Conservation (phyloP, 2,888 invertebrate species). For the Ecdyonurus torrentis region DNA sequence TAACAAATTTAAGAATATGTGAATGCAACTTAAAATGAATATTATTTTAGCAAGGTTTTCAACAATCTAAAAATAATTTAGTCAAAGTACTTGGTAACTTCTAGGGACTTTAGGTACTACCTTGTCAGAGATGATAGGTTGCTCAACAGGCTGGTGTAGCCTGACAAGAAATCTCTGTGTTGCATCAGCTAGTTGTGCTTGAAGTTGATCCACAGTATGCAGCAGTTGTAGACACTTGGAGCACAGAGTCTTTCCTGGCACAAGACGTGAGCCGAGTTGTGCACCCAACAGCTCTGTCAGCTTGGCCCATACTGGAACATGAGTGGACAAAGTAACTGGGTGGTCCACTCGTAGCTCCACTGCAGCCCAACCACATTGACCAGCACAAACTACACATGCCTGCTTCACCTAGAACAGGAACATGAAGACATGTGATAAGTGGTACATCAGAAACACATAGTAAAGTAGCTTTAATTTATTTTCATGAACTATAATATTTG, state of each 20-base stretch:
- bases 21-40: too few species aligned
- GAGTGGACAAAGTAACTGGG: background rate
- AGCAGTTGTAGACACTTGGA: background rate
- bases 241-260: background rate
- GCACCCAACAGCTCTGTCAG: background rate
- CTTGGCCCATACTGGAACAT: background rate
- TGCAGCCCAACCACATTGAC: background rate
- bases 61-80: too few species aligned
- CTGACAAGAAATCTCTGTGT: background rate
- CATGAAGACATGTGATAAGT: background rate
- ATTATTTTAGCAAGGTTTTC: too few species aligned
- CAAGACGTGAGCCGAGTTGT: background rate
- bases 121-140: background rate
- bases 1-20: too few species aligned
- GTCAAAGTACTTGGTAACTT: too few species aligned
- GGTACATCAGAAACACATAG: background rate
- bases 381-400: background rate
- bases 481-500: background rate
- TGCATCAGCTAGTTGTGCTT: background rate
- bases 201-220: background rate
- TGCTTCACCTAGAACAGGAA: background rate
- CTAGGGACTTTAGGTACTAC: too few species aligned
- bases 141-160: background rate
- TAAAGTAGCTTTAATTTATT: background rate
- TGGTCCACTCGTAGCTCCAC: background rate